phyloP scores from a whole-genome alignment of 2,888 invertebrate genomes.

The Idaea biselata region DNA sequence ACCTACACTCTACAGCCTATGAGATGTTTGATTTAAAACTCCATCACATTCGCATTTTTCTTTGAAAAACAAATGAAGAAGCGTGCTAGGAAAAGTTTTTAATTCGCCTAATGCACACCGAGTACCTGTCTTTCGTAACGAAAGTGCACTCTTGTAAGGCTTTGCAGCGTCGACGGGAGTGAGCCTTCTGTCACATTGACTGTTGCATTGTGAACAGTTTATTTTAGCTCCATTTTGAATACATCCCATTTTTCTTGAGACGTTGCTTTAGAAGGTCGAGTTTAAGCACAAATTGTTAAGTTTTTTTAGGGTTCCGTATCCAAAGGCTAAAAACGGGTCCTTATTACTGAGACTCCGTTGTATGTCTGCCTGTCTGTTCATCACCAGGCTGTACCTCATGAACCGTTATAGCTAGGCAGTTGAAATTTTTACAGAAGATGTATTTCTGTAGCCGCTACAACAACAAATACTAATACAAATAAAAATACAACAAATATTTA shows the following conservation, averaged over 20 bases:
- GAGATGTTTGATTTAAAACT: constrained; percentile 72
- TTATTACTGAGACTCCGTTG: too few species aligned
- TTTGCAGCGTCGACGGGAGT: constrained; percentile 48
- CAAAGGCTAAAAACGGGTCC: too few species aligned
- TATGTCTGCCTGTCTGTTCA: too few species aligned
- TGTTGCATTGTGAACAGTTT: constrained; percentile 68
- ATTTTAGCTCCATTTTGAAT: constrained; percentile 63
- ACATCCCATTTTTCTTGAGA: constrained; percentile 44
- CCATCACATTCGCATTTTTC: constrained; percentile 55
- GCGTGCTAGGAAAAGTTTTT: constrained; percentile 65
- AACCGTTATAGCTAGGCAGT: too few species aligned
- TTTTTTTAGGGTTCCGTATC: too few species aligned
- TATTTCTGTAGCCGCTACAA: too few species aligned
- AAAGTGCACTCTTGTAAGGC: constrained; percentile 66
- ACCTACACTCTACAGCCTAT: constrained; percentile 52
- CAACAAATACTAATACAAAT: too few species aligned
- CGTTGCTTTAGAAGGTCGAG: constrained; percentile 34
- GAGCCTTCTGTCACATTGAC: constrained; percentile 63
- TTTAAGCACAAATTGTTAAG: constrained; percentile 30
- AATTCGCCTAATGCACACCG: constrained; percentile 77
- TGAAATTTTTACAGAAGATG: too few species aligned
- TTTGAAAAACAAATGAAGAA: constrained; percentile 65
- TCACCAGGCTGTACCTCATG: too few species aligned
- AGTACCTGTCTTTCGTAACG: constrained; percentile 64
- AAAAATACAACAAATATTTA: too few species aligned